phyloP scores from a whole-genome alignment of 1,140 invertebrate genomes.

The Steinernema feltiae region DNA sequence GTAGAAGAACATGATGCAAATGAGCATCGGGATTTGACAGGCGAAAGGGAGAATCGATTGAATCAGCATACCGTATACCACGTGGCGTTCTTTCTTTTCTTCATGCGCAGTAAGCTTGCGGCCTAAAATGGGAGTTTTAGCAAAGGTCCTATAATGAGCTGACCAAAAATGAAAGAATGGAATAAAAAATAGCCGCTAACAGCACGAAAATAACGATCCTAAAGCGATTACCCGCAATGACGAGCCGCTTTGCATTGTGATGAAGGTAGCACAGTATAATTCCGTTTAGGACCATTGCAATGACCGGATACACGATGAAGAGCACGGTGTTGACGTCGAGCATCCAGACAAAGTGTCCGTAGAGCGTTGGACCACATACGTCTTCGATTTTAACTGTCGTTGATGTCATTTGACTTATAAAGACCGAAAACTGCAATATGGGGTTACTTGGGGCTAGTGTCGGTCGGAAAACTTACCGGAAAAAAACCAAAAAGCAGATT shows the following conservation, averaged over 20 bases:
- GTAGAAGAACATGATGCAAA: not conserved
- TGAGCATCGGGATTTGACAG: not conserved
- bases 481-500: not conserved
- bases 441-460: not conserved
- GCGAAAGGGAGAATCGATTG: not conserved
- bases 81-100: not conserved
- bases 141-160: not conserved
- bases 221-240: not conserved
- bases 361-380: not conserved
- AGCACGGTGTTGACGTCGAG: not conserved
- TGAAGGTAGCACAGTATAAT: not conserved
- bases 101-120: not conserved
- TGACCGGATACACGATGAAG: not conserved
- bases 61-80: conserved; percentile 1
- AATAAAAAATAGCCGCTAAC: too few relatives aligned
- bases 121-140: not conserved
- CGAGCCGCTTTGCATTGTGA: not conserved
- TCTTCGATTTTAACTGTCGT: not conserved
- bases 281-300: not conserved
- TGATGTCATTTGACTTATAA: not conserved
- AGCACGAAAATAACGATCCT: too few relatives aligned
- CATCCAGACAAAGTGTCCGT: not conserved
- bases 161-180: too few relatives aligned
- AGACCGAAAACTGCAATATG: not conserved
- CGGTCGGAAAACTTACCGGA: not conserved